Conservation (phyloP, 2,888 invertebrate genomes). For the Xestia rhomboidea region DNA sequence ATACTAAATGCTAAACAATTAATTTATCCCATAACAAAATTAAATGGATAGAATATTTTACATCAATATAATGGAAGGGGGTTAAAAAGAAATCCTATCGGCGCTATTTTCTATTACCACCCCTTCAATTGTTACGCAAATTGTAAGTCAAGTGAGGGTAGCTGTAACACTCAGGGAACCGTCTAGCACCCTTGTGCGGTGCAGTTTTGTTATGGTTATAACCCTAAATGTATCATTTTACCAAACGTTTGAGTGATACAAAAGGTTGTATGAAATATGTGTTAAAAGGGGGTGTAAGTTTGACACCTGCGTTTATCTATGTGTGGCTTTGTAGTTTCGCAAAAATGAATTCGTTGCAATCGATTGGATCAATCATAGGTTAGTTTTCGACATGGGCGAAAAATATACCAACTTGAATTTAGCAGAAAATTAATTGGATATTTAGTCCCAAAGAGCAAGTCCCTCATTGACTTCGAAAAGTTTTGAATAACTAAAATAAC, state of each 20-base stretch:
- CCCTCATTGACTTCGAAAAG: background rate
- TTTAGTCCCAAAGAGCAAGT: background rate
- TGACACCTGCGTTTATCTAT: background rate
- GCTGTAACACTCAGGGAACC: constrained; percentile 33
- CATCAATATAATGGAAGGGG: constrained; percentile 9
- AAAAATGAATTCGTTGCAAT: background rate
- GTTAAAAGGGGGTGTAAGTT: background rate
- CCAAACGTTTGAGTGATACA: constrained; percentile 22
- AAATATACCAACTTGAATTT: background rate
- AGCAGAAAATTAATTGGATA: background rate
- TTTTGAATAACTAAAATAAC: constrained; percentile 1
- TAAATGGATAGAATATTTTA: constrained; percentile 21
- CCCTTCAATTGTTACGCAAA: constrained; percentile 59
- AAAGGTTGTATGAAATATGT: constrained; percentile 1
- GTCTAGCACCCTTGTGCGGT: constrained; percentile 35
- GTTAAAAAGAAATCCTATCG: constrained; percentile 36
- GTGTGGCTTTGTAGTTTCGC: background rate
- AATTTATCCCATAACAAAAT: constrained; percentile 6
- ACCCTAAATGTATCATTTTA: constrained; percentile 26
- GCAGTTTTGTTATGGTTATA: constrained; percentile 50
- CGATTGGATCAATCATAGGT: background rate
- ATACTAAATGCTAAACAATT: constrained; percentile 1
- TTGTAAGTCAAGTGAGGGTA: constrained; percentile 60
- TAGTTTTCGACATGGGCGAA: background rate
- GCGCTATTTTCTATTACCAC: constrained; percentile 47